Conservation (phyloP, 37 sponge, comb jelly and placozoan genomes). For the Tethya wilhelma region DNA sequence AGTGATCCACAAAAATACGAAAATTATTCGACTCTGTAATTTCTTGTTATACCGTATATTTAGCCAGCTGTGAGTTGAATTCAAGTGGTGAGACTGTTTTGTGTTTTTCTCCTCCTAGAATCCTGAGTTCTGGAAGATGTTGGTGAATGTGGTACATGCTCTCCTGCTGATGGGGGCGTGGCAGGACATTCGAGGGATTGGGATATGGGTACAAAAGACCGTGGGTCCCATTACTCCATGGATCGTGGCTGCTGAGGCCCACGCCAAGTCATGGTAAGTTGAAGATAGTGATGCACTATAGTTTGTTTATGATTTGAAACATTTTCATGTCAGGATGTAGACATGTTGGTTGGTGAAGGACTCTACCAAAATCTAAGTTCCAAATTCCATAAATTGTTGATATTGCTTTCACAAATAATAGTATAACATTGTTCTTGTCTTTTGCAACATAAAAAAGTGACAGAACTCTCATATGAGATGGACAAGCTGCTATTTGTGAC, state of each 20-base stretch:
- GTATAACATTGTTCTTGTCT: no score
- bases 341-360: no score
- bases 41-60: background rate
- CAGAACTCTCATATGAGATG: no score
- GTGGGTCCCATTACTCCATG: constrained; percentile 54
- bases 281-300: no score
- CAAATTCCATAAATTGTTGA: no score
- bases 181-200: constrained; percentile 76
- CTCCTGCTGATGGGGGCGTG: constrained; percentile 67
- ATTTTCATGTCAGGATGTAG: no score
- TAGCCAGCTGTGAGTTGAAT: background rate
- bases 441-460: no score
- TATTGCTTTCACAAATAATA: no score
- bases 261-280: constrained; percentile 77
- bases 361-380: no score
- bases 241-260: constrained; percentile 76
- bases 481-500: no score
- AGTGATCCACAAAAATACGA: no score
- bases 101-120: constrained; percentile 18
- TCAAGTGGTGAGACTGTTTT: background rate
- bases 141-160: constrained; percentile 75
- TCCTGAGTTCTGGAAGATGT: constrained; percentile 79
- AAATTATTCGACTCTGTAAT: background rate
- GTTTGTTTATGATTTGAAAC: no score
- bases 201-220: constrained; percentile 54